Evolutionary conservation across 2,797 vertebrate species (phyloP).

Genomic region (Spheniscus humboldti): DNA sequence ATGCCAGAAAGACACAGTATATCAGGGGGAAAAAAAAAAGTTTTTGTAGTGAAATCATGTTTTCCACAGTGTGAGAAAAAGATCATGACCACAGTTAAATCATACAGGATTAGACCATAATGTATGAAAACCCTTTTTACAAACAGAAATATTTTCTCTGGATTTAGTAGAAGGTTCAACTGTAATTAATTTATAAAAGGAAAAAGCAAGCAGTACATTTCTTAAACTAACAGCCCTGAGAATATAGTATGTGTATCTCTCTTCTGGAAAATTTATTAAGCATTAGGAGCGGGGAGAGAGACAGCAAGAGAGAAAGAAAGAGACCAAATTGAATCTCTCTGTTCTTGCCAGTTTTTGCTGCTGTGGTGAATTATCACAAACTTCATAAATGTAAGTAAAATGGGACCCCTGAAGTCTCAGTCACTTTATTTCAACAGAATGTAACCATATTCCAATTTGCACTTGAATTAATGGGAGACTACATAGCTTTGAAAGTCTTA

Average conservation of each 20-base stretch:
- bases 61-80: constrained; percentile 20
- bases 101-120: not conserved
- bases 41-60: not conserved
- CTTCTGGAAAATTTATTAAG: constrained; percentile 31
- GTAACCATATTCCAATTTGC: constrained; percentile 53
- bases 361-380: constrained; percentile 42
- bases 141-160: constrained; percentile 24
- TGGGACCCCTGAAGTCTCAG: constrained; percentile 55
- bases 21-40: not conserved
- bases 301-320: not conserved
- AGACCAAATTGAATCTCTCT: constrained; percentile 14
- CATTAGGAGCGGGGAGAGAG: not conserved
- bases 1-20: not conserved
- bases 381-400: constrained; percentile 30
- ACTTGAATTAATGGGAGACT: constrained; percentile 43
- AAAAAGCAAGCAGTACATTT: constrained; percentile 35
- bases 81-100: not conserved
- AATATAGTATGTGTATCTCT: not conserved
- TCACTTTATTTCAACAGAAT: constrained; percentile 52
- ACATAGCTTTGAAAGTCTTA: constrained; percentile 54
- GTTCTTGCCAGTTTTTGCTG: constrained; percentile 36
- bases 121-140: constrained; percentile 9
- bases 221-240: constrained; percentile 14
- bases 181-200: constrained; percentile 39
- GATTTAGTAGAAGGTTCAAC: constrained; percentile 3